phyloP scores from a whole-genome alignment of 2,113 vertebrate species.

The Calypte anna region DNA sequence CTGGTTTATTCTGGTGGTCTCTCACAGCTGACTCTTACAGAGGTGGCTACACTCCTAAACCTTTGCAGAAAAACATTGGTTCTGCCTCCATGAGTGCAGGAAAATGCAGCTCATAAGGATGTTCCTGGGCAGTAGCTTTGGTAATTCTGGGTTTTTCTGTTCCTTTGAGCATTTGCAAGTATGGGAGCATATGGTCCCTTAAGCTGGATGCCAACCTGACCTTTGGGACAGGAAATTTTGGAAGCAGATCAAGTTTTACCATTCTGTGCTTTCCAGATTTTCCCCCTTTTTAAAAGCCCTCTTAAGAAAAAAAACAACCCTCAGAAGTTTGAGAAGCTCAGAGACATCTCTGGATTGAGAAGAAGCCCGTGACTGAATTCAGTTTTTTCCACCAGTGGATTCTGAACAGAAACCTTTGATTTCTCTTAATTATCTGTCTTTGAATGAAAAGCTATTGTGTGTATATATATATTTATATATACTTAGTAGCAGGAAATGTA shows the following conservation, averaged over 20 bases:
- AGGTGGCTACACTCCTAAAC: not conserved
- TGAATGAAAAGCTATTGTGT: not conserved
- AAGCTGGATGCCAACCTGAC: not conserved
- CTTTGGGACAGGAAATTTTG: not conserved
- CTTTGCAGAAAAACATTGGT: not conserved
- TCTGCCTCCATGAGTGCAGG: rapidly evolving
- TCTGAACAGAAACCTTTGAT: not conserved
- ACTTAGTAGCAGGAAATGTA: not conserved
- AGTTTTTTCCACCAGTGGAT: not conserved
- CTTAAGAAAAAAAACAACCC: not conserved
- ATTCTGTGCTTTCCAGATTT: not conserved
- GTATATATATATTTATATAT: not conserved
- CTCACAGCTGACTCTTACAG: not conserved
- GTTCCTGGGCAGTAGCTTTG: not conserved
- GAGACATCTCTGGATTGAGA: not conserved
- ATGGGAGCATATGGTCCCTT: not conserved
- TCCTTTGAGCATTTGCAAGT: not conserved
- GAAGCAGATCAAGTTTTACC: not conserved
- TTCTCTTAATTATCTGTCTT: not conserved
- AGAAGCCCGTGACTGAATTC: not conserved
- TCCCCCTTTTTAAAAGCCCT: not conserved
- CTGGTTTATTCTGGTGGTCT: not conserved
- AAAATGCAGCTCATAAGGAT: not conserved
- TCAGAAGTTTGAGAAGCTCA: not conserved
- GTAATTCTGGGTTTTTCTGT: not conserved